phyloP scores from a whole-genome alignment of 2,113 vertebrate species.

The Scytalopus superciliaris region DNA sequence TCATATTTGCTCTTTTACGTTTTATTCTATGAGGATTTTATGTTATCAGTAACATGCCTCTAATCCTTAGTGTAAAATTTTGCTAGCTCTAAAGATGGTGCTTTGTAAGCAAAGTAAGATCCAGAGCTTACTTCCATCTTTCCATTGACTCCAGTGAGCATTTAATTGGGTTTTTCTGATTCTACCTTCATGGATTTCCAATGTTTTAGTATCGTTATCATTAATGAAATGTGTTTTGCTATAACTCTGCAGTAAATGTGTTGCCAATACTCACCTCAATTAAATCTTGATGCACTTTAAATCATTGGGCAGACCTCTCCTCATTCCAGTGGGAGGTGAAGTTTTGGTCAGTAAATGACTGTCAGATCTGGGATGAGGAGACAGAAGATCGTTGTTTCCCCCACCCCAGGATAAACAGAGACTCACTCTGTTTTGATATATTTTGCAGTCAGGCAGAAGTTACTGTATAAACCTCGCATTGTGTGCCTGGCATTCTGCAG shows the following conservation, averaged over 20 bases:
- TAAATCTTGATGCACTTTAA: neutral
- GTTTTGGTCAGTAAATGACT: neutral
- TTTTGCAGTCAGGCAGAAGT: conserved; percentile 3
- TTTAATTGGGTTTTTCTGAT: neutral
- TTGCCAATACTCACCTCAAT: neutral
- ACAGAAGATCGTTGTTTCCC: neutral
- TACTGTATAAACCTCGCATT: neutral
- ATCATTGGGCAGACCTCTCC: neutral
- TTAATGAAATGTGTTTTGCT: neutral
- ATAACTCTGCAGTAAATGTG: neutral
- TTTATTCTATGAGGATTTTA: neutral
- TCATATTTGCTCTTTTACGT: neutral
- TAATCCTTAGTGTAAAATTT: neutral
- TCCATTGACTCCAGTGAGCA: neutral
- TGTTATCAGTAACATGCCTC: neutral
- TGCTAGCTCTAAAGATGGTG: neutral
- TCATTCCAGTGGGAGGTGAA: neutral
- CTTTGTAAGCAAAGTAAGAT: neutral
- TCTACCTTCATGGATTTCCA: neutral
- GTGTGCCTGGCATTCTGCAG: neutral
- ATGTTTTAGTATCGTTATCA: neutral
- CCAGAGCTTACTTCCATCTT: neutral
- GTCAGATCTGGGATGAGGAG: neutral
- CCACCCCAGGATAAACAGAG: neutral
- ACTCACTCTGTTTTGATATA: neutral